Base-by-base conservation (phyloP, 2,113 vertebrate species). In the Pica pica region DNA sequence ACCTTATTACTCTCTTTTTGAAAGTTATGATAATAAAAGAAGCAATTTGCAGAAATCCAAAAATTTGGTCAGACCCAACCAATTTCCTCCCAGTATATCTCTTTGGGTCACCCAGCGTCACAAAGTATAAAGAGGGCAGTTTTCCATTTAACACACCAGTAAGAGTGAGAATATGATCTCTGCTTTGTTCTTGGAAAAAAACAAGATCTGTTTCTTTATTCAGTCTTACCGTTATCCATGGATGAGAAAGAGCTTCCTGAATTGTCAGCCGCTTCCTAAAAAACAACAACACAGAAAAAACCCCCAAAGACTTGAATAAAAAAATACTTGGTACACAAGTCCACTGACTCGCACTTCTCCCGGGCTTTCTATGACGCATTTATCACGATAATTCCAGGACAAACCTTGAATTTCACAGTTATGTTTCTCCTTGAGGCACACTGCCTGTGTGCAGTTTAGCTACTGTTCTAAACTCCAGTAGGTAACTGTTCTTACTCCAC, bases 161-260 rank as follows among this genome's bases (percentile, higher is more conserved):
- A 52, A 67, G 30, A 71, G 30, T 14, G 22, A 83, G 39, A 86
- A 30, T 20, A 57, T 19, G 4, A 42, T 53, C 39, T 82, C 52
- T 69, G 56, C 28, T 89, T 91, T 64, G 68, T 37, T 83, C 26
- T 31, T 1, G 11, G 23, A 19, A 69, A 70, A 75, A 76, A 35
- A 0, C 15, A 89, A 67, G 24, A 52, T 33, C 11, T 28, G 7
- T 17, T 41, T 46, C 10, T 42, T 6, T 73, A 13, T 20, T 31
- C 28, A 70, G 35, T 23, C 98, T 98, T 99, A 99, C 99, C 98
- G 46, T 99, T 96, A 99, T 99, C 99, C 99, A 99, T 1, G 99
- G 99, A 86, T 99, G 99, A 65, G 98, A 98, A 47, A 99, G 98
- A 59, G 99, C 99, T 77, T 99, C 98, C 97, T 99, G 98, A 91